Base-by-base conservation (phyloP, 1,140 invertebrate genomes). In the Ganaspis sp. region DNA sequence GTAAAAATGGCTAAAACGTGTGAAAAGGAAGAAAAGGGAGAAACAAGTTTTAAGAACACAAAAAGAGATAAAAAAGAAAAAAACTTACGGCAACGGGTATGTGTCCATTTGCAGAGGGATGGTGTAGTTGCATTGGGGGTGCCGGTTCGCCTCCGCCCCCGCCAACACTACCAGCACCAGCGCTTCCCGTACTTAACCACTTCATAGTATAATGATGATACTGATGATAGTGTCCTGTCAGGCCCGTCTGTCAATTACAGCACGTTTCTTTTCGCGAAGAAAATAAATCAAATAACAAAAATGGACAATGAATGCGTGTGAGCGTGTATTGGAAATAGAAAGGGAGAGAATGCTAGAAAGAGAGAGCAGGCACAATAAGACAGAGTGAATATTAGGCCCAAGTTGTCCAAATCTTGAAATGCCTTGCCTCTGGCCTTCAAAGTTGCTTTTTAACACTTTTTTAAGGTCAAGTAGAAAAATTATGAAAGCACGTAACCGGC, bases 121-220 rank as follows among this genome's bases (percentile, higher is more conserved):
- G 90, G 83, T 91, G 90, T 69, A 90, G 84, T 76, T 91, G 90
- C 88, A 91, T 90, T 58, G 90, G 88, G 84, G 90, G 89, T 88
- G 89, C 90, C 89, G 90, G 89, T 84, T 91, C 90, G 70, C 88
- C 88, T 74, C 84, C 89, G 76, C 87, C 87, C 75, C 45, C 45
- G 17, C 38, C 38, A 40, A 40, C 38, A 40, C 45, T 49, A 49
- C 15, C 45, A 34, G 29, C 29, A 34, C 29, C 29, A 49, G 45
- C 85, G 86, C 87, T 90, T 85, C 86, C 88, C 82, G 90, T 86
- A 81, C 86, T 87, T 79, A 90, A 86, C 90, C 90, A 91, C 90
- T 91, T 91, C 90, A 91, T 91, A 84, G 45, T 49, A 2, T 4
- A 12, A 45, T 5, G 17, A 45, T 45, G n/a, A 4, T 15, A 45